Evolutionary conservation across 2,888 invertebrate species (phyloP), one percentile per base, ranked within the genome.

Genomic region (Gasteruption jaculator): DNA sequence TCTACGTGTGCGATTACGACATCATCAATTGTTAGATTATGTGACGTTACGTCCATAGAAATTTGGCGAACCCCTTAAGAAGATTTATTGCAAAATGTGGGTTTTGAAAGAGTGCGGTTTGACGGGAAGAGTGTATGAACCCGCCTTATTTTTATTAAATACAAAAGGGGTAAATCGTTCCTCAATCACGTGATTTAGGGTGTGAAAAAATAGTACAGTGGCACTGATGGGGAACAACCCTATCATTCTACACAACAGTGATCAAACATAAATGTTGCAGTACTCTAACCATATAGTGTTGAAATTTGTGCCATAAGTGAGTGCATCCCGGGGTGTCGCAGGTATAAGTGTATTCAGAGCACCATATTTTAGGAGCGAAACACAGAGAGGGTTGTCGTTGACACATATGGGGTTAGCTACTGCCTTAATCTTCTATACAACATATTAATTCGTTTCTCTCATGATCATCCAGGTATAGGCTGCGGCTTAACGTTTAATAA

Each of bases 361-460:
- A 14, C 14, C 38, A 7, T 22, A 10, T 8, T 22, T 10, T 8
- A 22, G 24, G 33, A 41, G 15, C 22, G 16, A 32, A 14, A 32
- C 5, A 15, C n/a, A 31, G 53, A 55, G 53, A 53, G 56, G 53
- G 50, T 54, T 54, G 54, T 36, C 36, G 34, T 14, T 20, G 32
- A 15, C 35, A 38, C 25, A 46, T 37, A 53, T 56, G 49, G 55
- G 56, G 55, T 51, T 44, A 46, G 41, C 43, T 44, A 43, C 22
- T 46, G 46, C 24, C 34, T 55, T 61, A 58, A 63, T 63, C 61
- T 56, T 60, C 56, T 50, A 53, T 58, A 54, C 58, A 58, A 63
- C 46, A 56, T 63, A 63, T 63, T 63, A 63, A 63, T 63, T 63
- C 58, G 53, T 56, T 52, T 53, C 31, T 42, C 49, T 38, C 39